Conservation (phyloP, 2,888 invertebrate genomes). For the Stegana nigrithorax region DNA sequence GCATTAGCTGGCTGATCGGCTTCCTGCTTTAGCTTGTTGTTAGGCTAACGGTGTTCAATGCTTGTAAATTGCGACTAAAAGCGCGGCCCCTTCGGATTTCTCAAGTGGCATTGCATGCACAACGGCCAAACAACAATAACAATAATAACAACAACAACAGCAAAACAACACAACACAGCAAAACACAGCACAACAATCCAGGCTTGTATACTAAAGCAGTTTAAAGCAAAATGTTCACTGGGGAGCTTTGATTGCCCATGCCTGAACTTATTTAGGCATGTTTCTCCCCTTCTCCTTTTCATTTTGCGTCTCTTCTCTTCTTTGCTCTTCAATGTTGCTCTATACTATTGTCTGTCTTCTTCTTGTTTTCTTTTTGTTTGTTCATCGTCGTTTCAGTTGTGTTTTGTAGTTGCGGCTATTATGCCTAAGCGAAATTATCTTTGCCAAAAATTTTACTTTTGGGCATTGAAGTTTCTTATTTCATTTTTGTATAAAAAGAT, state of each 20-base stretch:
- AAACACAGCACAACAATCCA: background rate
- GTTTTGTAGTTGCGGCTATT: slow-evolving; percentile 1
- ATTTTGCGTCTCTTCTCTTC: background rate
- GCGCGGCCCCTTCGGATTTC: slow-evolving; percentile 33
- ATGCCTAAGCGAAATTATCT: slow-evolving; percentile 20
- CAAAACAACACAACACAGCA: background rate
- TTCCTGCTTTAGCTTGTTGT: slow-evolving; percentile 4
- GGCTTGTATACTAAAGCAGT: slow-evolving; percentile 10
- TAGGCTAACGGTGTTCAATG: slow-evolving; percentile 22
- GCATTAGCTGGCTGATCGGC: slow-evolving; percentile 4
- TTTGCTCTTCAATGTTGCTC: too few species aligned
- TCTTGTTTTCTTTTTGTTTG: too few species aligned
- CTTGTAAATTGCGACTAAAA: slow-evolving; percentile 35
- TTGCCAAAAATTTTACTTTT: slow-evolving; percentile 24
- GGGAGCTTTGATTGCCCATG: background rate
- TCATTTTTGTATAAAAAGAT: slow-evolving; percentile 46
- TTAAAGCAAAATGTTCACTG: slow-evolving; percentile 11
- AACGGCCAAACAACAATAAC: background rate
- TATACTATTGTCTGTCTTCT: too few species aligned
- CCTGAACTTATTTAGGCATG: background rate
- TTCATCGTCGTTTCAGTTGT: too few species aligned
- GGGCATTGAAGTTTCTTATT: slow-evolving; percentile 26
- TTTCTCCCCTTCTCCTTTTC: background rate
- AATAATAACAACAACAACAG: slow-evolving; percentile 1
- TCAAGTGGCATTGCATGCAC: slow-evolving; percentile 27